Conservation (phyloP, 1,140 invertebrate genomes). For the Drosophila prosaltans region DNA sequence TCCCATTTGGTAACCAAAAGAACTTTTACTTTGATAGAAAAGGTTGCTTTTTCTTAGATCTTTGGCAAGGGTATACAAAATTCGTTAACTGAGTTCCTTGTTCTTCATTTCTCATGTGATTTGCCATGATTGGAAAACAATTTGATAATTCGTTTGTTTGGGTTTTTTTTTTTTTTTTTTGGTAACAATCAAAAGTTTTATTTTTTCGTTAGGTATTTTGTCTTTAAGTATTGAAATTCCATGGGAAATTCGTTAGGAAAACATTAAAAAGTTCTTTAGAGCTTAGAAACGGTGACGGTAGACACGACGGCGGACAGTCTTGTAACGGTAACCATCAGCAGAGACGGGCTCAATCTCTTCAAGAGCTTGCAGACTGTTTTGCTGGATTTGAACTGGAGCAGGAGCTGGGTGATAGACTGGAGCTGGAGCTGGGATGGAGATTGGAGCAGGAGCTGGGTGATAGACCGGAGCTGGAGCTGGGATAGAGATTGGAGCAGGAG, state of each 20-base stretch:
- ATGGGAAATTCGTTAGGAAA: conserved; percentile 61
- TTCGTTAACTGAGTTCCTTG: not conserved
- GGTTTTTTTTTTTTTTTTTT: conserved; percentile 45
- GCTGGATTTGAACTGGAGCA: conserved; percentile 44
- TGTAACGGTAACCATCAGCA: conserved; percentile 73
- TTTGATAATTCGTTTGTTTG: conserved; percentile 44
- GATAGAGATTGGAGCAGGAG: conserved; percentile 24
- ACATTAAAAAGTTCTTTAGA: conserved; percentile 20
- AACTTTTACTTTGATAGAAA: too few relatives aligned
- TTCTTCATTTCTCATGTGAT: conserved; percentile 36
- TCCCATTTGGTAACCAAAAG: too few relatives aligned
- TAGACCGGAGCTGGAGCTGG: conserved; percentile 22
- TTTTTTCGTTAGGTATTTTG: conserved; percentile 43
- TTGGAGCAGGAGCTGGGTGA: conserved; percentile 32
- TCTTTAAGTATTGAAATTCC: conserved; percentile 27
- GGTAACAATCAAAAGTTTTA: conserved; percentile 50
- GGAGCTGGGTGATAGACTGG: conserved; percentile 42
- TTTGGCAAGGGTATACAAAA: not conserved
- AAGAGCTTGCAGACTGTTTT: conserved; percentile 41
- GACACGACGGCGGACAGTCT: conserved; percentile 73
- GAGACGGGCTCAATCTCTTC: conserved; percentile 68
- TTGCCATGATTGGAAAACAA: conserved; percentile 70
- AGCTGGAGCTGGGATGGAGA: conserved; percentile 15
- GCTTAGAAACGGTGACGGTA: conserved; percentile 63
- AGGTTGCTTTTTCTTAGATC: too few relatives aligned